Evolutionary conservation across 2,113 vertebrate species (phyloP).

Genomic region (Campylomormyrus tamandua): DNA sequence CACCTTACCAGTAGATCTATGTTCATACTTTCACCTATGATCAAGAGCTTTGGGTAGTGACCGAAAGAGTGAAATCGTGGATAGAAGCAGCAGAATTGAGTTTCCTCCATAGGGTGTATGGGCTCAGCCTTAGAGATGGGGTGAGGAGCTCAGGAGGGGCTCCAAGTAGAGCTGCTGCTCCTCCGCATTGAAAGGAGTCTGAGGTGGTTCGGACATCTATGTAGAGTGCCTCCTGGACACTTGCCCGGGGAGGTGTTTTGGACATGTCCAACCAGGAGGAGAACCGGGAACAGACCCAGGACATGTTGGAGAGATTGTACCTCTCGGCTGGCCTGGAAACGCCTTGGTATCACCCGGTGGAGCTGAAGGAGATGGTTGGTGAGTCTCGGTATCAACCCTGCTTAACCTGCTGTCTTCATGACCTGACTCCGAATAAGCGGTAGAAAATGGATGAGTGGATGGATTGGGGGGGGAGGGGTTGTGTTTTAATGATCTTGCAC

Average conservation of each 20-base stretch:
- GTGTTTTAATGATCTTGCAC: background rate
- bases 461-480: no score
- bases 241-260: background rate
- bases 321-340: background rate
- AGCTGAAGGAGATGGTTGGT: background rate
- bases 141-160: background rate
- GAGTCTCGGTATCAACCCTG: background rate
- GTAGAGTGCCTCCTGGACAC: background rate
- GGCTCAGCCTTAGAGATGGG: background rate
- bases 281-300: background rate
- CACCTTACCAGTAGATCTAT: background rate
- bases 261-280: background rate
- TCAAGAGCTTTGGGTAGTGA: background rate
- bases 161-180: background rate
- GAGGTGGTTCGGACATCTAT: background rate
- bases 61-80: background rate
- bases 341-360: background rate
- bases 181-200: background rate
- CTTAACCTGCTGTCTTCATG: background rate
- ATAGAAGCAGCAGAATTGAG: background rate
- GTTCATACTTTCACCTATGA: background rate
- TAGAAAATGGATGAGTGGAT: background rate
- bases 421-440: background rate
- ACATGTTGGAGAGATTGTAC: background rate
- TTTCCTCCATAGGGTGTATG: background rate